Percentiles rank a stretch among this genome's conserved stretches.
These are phyloP conservation scores for Pyralis farinalis DNA, from an alignment of 2,888 invertebrate genomes.

Conservation along the genomic window DNA sequence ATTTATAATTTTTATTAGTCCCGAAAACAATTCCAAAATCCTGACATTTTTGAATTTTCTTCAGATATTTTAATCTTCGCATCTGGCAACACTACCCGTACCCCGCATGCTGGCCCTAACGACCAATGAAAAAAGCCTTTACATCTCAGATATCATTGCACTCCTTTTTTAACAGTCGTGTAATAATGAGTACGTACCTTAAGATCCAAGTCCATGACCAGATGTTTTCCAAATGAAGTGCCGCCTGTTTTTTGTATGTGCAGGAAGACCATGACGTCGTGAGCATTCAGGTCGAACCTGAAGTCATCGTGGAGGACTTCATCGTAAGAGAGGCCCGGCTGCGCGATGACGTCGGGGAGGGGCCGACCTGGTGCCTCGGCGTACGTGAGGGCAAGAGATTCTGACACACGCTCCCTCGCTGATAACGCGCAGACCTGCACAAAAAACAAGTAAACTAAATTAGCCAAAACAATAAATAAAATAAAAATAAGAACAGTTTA, in stretches of 20 bases:
- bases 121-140: too few species aligned
- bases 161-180: too few species aligned
- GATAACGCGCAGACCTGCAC: conserved; percentile 87
- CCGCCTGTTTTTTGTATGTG: conserved; percentile 99
- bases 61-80: too few species aligned
- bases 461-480: too few species aligned
- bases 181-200: conserved; percentile 77
- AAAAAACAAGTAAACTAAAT: conserved; percentile 18
- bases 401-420: conserved; percentile 82
- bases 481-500: too few species aligned
- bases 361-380: conserved; percentile 78
- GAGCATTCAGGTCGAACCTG: conserved; percentile 93
- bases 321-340: conserved; percentile 90
- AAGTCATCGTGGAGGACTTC: conserved; percentile 93
- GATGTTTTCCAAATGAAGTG: conserved; percentile 97
- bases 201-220: conserved; percentile 95
- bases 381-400: conserved; percentile 69
- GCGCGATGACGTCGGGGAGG: conserved; percentile 75
- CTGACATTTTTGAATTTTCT: too few species aligned
- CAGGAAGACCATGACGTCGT: conserved; percentile 98
- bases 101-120: too few species aligned
- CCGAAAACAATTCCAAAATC: too few species aligned
- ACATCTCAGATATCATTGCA: too few species aligned
- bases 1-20: too few species aligned
- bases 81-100: too few species aligned